Conservation (phyloP, 2,797 vertebrate genomes). For the Fratercula arctica region DNA sequence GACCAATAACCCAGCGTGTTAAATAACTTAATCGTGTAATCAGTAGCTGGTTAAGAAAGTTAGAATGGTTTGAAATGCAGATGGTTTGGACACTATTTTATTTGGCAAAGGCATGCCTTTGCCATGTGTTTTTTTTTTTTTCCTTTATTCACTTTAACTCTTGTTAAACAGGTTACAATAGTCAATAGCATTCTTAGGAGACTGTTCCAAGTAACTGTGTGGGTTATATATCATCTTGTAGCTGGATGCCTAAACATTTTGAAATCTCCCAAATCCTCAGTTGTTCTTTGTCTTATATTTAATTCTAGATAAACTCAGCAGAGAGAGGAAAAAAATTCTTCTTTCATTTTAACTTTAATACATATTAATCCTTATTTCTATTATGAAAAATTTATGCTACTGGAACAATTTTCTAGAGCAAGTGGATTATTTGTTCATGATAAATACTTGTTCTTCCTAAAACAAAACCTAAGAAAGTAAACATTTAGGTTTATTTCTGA, state of each 20-base stretch:
- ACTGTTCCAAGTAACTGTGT: neutral
- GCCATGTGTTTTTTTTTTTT: neutral
- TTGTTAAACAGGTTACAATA: neutral
- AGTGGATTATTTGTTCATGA: neutral
- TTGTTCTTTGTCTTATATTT: neutral
- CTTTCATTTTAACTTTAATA: neutral
- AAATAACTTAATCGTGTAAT: neutral
- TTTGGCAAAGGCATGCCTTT: neutral
- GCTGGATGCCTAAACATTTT: neutral
- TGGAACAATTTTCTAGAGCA: neutral
- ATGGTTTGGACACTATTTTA: neutral
- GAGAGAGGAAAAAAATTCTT: neutral
- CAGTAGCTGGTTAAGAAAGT: neutral
- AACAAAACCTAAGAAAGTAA: neutral
- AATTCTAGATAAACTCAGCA: neutral
- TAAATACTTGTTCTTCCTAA: neutral
- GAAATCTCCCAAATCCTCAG: neutral
- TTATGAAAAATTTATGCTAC: neutral
- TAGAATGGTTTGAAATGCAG: neutral
- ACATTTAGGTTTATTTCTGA: neutral
- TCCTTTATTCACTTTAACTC: neutral
- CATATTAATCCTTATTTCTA: neutral
- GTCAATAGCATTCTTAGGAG: neutral
- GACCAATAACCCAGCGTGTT: neutral
- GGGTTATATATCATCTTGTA: neutral